These are phyloP conservation scores for Darevskia nairensis DNA, from an alignment of 2,797 vertebrate species.

Conservation along the genomic window DNA sequence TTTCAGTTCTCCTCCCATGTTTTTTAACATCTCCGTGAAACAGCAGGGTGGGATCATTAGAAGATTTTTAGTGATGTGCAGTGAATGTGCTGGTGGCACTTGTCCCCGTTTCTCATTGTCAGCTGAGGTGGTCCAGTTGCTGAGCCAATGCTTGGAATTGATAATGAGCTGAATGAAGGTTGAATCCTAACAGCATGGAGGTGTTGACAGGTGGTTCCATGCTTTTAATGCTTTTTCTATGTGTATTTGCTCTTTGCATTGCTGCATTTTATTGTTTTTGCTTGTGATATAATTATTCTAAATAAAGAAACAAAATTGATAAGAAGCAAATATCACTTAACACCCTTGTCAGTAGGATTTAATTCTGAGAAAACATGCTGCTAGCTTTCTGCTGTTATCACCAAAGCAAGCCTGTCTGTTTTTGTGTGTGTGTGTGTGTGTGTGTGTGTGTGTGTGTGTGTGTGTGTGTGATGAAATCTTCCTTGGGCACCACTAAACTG, in stretches of 20 bases:
- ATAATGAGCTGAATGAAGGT: no score
- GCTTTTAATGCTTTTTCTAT: no score
- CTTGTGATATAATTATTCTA: not conserved
- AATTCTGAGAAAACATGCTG: not conserved
- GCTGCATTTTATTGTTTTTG: not conserved
- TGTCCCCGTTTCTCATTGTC: no score
- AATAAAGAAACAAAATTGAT: not conserved
- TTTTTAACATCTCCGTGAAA: no score
- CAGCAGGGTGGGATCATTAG: no score
- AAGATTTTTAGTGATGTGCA: no score
- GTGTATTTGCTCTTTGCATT: not conserved
- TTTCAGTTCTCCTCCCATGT: no score
- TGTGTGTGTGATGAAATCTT: not conserved
- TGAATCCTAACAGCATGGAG: no score
- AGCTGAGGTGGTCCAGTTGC: not conserved
- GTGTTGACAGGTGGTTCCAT: no score
- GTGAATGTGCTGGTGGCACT: no score
- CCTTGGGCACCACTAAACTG: not conserved
- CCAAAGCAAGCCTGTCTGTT: not conserved
- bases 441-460: no score
- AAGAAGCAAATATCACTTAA: not conserved
- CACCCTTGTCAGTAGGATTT: not conserved
- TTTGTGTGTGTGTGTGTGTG: not conserved
- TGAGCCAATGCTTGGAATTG: no score
- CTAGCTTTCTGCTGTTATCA: not conserved